These are phyloP conservation scores for Tamandua tetradactyla DNA, from an alignment of 2,797 vertebrate genomes.

Conservation along the genomic window DNA sequence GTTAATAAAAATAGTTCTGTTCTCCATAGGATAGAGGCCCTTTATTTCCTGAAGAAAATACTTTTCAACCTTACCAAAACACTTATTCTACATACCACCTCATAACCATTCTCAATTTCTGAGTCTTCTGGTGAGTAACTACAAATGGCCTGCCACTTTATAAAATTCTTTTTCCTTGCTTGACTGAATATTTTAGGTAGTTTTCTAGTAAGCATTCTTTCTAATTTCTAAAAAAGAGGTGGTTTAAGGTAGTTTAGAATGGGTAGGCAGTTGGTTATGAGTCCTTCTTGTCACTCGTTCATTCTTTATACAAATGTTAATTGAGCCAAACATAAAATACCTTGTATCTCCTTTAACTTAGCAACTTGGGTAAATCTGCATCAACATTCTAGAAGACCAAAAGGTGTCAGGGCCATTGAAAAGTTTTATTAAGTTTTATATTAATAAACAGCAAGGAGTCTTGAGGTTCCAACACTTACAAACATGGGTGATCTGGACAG, in stretches of 20 bases:
- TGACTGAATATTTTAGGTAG: background rate
- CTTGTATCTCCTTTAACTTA: background rate
- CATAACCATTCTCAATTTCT: background rate
- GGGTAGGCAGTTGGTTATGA: background rate
- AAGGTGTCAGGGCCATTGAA: slow-evolving; percentile 14
- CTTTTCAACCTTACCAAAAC: slow-evolving; percentile 1
- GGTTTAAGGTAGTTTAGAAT: slow-evolving; percentile 40
- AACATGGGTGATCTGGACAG: slow-evolving; percentile 97
- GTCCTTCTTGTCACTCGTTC: background rate
- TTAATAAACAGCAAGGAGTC: background rate
- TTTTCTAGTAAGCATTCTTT: slow-evolving; percentile 35
- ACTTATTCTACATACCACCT: background rate
- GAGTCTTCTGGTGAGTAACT: slow-evolving; percentile 15
- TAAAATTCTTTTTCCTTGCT: slow-evolving; percentile 18
- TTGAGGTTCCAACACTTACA: slow-evolving; percentile 87
- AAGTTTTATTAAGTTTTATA: background rate
- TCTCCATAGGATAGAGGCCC: background rate
- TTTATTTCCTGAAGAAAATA: background rate
- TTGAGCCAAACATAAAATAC: slow-evolving; percentile 39
- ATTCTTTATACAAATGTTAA: slow-evolving; percentile 55
- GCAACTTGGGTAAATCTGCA: background rate
- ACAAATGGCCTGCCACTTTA: background rate
- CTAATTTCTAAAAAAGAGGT: slow-evolving; percentile 30
- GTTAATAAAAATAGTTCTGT: background rate
- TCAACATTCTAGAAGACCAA: slow-evolving; percentile 27